A percentile compares a stretch with the other conserved stretches of the same genome.
phyloP scores from a whole-genome alignment of 2,888 invertebrate genomes.

The Chrysolina haemoptera region DNA sequence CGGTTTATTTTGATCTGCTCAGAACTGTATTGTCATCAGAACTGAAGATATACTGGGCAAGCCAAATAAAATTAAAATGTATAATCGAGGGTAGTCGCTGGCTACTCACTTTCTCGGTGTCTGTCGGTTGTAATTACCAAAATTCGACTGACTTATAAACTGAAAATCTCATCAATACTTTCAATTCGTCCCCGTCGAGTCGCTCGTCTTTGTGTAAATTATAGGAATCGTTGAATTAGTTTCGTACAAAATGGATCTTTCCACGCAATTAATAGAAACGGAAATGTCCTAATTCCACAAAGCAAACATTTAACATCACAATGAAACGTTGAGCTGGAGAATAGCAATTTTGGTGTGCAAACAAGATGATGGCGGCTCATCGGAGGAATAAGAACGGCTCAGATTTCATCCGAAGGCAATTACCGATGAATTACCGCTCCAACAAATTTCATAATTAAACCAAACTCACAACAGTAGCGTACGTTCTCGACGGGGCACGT shows the following conservation, averaged over 20 bases:
- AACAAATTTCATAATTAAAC: conserved; percentile 65
- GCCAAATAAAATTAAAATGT: too few relatives aligned
- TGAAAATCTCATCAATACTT: background rate
- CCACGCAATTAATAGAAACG: conserved; percentile 40
- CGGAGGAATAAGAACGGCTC: conserved; percentile 49
- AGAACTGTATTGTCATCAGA: too few relatives aligned
- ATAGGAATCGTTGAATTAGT: conserved; percentile 7
- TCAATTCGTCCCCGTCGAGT: background rate
- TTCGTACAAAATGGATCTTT: background rate
- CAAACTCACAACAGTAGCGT: conserved; percentile 35
- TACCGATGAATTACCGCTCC: conserved; percentile 68
- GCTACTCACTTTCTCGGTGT: too few relatives aligned
- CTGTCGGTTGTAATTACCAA: too few relatives aligned
- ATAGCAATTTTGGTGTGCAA: conserved; percentile 68
- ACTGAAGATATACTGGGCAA: too few relatives aligned
- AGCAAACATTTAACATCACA: conserved; percentile 59
- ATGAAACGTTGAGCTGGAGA: conserved; percentile 60
- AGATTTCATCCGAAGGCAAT: conserved; percentile 61
- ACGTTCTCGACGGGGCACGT: background rate
- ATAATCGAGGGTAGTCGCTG: too few relatives aligned
- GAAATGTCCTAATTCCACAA: conserved; percentile 49
- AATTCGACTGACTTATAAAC: too few relatives aligned
- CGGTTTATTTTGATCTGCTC: too few relatives aligned
- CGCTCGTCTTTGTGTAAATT: background rate
- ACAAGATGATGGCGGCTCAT: conserved; percentile 62